Evolutionary conservation across 2,797 vertebrate species (phyloP).

Genomic region (Enteromius viviparus): DNA sequence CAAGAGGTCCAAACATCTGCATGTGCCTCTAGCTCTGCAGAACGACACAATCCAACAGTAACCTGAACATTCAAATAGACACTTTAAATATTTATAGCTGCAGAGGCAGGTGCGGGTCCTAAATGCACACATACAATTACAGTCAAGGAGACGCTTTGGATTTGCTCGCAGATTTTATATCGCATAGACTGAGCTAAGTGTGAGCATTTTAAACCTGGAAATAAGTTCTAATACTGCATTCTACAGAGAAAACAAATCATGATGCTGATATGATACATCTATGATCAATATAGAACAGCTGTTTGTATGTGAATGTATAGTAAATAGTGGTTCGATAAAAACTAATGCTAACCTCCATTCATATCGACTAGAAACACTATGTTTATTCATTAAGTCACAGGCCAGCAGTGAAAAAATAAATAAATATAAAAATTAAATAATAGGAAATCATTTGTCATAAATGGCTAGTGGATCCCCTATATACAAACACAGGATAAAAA

Average conservation of each 20-base stretch:
- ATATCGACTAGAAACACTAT: not conserved
- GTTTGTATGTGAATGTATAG: not conserved
- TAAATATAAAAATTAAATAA: conserved; percentile 4
- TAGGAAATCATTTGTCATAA: not conserved
- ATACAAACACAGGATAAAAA: conserved; percentile 15
- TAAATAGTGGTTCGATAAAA: not conserved
- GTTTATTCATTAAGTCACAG: conserved; percentile 29
- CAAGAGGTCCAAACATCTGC: conserved; percentile 27
- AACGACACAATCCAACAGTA: conserved; percentile 19
- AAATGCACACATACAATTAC: not conserved
- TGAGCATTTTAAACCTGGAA: not conserved
- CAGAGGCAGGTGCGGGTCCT: conserved; percentile 16
- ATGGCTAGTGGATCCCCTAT: not conserved
- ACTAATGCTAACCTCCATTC: not conserved
- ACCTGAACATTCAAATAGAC: conserved; percentile 25
- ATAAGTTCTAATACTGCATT: not conserved
- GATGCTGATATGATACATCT: not conserved
- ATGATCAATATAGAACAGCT: not conserved
- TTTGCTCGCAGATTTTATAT: conserved; percentile 12
- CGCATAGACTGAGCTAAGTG: not conserved
- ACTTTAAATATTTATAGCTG: conserved; percentile 28
- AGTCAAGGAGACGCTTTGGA: conserved; percentile 17
- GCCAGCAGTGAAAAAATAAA: conserved; percentile 35
- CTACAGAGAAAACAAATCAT: not conserved
- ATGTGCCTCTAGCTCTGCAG: conserved; percentile 19